A percentile compares a stretch with the other conserved stretches of the same genome.
Conservation (phyloP, 2,797 vertebrate genomes). For the Tinamus major region DNA sequence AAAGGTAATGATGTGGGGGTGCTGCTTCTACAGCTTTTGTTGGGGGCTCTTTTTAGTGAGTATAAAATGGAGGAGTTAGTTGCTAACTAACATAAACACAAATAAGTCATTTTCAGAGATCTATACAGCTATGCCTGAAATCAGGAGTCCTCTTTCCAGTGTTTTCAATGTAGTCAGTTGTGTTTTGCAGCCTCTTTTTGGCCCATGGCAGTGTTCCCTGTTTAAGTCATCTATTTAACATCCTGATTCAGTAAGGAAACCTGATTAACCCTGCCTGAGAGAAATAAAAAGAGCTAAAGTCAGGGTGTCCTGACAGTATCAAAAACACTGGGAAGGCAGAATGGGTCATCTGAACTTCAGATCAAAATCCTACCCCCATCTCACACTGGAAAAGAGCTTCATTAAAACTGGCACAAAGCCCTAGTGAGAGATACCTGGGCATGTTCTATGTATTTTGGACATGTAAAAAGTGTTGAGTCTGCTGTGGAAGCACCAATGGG, state of each 20-base stretch:
- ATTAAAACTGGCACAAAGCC: not conserved
- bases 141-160: not conserved
- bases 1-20: not conserved
- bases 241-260: not conserved
- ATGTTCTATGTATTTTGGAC: not conserved
- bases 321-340: not conserved
- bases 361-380: not conserved
- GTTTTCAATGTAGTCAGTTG: not conserved
- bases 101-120: not conserved
- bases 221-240: not conserved
- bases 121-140: not conserved
- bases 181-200: not conserved
- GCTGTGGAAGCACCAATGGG: not conserved
- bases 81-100: accelerated
- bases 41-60: not conserved
- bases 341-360: not conserved
- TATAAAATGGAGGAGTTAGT: not conserved
- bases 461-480: not conserved
- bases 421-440: not conserved
- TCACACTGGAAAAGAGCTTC: not conserved
- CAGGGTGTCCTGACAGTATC: accelerated
- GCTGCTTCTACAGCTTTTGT: not conserved
- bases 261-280: not conserved
- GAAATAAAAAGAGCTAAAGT: not conserved
- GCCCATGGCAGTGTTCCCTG: accelerated